Conservation (phyloP, 2,113 vertebrate species). For the Eurypyga helias region DNA sequence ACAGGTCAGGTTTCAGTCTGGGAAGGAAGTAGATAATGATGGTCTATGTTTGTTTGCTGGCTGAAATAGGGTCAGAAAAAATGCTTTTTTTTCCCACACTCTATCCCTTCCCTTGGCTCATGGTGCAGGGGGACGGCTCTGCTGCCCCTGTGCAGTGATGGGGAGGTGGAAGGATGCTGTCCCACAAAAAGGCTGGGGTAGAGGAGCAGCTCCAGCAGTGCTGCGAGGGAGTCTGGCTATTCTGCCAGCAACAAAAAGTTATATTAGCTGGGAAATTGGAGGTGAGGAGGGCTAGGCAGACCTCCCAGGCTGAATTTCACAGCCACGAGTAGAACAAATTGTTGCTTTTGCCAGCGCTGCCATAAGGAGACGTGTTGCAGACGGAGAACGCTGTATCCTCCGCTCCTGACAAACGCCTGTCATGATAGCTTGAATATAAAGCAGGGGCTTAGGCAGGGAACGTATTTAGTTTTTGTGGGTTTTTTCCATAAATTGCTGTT, state of each 20-base stretch:
- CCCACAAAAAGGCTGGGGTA: not conserved
- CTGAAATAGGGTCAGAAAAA: not conserved
- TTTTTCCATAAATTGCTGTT: not conserved
- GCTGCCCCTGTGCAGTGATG: rapidly evolving
- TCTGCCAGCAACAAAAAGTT: not conserved
- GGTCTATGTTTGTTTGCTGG: not conserved
- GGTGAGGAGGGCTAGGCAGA: not conserved
- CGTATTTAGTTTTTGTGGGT: not conserved
- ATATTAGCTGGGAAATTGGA: not conserved
- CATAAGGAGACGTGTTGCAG: slow-evolving; percentile 18
- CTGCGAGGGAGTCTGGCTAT: not conserved
- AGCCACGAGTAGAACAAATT: not conserved
- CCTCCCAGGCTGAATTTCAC: slow-evolving; percentile 9
- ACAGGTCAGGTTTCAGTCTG: slow-evolving; percentile 3
- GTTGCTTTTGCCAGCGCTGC: not conserved
- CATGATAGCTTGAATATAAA: slow-evolving; percentile 9
- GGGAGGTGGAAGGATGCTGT: not conserved
- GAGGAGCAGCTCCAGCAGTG: not conserved
- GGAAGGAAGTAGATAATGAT: not conserved
- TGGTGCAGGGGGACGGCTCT: not conserved
- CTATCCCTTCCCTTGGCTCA: not conserved
- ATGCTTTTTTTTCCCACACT: not conserved
- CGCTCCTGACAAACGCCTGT: not conserved
- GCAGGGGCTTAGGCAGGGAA: not conserved
- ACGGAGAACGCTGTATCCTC: not conserved